Base-by-base conservation (phyloP, 1,140 invertebrate species). In the Drosophila bocqueti region DNA sequence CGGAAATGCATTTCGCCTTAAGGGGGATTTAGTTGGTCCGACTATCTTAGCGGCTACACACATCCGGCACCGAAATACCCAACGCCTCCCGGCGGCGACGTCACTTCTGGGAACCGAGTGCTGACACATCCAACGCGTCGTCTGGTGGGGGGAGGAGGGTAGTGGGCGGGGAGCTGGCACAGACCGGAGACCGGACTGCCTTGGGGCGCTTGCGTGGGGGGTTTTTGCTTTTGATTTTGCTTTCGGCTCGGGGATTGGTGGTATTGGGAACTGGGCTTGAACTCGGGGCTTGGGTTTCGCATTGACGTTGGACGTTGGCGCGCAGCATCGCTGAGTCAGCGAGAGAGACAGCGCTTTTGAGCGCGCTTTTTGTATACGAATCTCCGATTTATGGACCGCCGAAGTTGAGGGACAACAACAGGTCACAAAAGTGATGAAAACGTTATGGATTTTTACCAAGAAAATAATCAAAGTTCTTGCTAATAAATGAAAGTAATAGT, bases 311-410 rank as follows among this genome's bases (percentile, higher is more conserved):
- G 46, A 52, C 42, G 47, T 26, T 9, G 24, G 4, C 47, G 18
- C 60, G 47, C 77, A 72, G 84, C 81, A 81, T 89, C 84, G 46
- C 82, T 87, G 84, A 87, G 77, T 89, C 84, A 87, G 83, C 83
- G 55, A 45, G 21, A 34, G 21, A 16, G 16, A 29, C 65, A 43
- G 16, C 47, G 76, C 26, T 69, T 45, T 62, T 42, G 62, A 86
- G 79, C 83, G 65, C 63, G 72, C 58, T 66, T 87, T 89, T 87
- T 81, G 49, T 78, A 71, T 59, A 81, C 76, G 73, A 68, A 65
- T 75, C 63, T 81, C 66, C 58, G 55, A 65, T 69, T 62, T 62
- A 45, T 77, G 59, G 54, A 67, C 55, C 60, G 40, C 34, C 58
- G 31, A 62, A 68, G 49, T 57, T 52, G 49, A 21, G 10, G 36